Conservation (phyloP, 2,797 vertebrate genomes). For the Lacerta viridis region DNA sequence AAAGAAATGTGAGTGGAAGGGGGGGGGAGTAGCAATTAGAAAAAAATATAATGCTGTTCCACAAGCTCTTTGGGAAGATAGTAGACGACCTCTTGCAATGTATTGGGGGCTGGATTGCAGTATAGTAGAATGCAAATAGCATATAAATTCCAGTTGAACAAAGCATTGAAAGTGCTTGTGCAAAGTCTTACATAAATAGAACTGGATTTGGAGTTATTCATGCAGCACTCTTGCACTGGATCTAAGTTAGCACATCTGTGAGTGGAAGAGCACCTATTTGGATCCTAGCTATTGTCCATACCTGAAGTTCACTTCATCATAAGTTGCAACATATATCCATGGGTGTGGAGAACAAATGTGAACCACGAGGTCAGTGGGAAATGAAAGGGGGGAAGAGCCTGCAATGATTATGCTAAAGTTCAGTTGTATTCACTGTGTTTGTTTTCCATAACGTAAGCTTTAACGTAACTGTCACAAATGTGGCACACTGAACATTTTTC, state of each 20-base stretch:
- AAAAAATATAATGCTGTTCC: not conserved
- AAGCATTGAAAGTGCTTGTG: not conserved
- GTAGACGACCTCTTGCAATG: not conserved
- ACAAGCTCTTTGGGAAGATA: not conserved
- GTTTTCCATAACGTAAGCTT: not conserved
- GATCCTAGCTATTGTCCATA: not conserved
- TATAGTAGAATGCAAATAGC: not conserved
- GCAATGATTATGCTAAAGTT: not conserved
- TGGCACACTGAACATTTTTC: not conserved
- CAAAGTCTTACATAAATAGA: not conserved
- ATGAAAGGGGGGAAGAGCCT: not conserved
- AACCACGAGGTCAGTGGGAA: not conserved
- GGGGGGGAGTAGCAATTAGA: too few species aligned
- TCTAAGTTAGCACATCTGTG: not conserved
- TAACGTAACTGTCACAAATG: not conserved
- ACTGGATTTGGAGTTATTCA: not conserved
- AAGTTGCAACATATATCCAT: not conserved
- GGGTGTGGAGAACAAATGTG: not conserved
- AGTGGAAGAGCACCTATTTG: not conserved
- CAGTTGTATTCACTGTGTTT: not conserved
- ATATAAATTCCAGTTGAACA: not conserved
- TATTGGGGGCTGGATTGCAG: not conserved
- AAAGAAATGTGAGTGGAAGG: not conserved
- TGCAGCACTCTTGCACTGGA: not conserved
- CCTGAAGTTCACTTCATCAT: not conserved